Base-by-base conservation (phyloP, 2,888 invertebrate genomes). In the Drosophila tripunctata region DNA sequence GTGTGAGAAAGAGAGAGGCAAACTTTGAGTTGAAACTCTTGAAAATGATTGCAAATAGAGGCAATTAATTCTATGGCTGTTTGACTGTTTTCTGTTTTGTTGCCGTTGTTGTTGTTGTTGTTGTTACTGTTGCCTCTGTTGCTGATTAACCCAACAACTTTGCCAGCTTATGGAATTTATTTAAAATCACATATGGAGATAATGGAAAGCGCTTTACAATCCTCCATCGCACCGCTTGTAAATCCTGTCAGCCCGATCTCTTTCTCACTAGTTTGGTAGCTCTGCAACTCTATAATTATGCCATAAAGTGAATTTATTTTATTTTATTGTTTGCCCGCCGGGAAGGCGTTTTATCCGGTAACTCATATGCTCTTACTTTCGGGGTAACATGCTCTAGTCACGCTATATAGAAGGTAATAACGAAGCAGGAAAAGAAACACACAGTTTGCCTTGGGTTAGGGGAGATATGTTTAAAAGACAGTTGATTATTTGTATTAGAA, bases 1-100 rank as follows among this genome's bases (percentile, higher is more conserved):
- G 12, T 2, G 15, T 31, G 4, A 24, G 30, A 12, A 22, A 21
- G 10, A 19, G 21, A 19, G 12, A 21, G 17, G 50, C 12, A 12
- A 7, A 31, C 19, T 44, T 17, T 1, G 40, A 56, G 62, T 24
- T 47, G 36, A 55, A 65, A 17, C 58, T 63, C 72, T 64, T 27
- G 64, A 27, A 64, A 67, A 41, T 55, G 57, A 61, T 68, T 56
- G 55, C 68, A 76, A 86, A 76, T 74, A 64, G 70, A 64, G 64
- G 50, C 86, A 79, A 81, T 83, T 83, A 86, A 69, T 69, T 56
- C 55, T 64, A 72, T 75, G 48, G 36, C 51, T 31, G 17, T 27
- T 12, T 41, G 33, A 33, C 30, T 27, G 27, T n/a, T n/a, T n/a
- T n/a, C n/a, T n/a, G n/a, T n/a, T n/a, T n/a, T n/a, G n/a, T n/a